Percentiles rank a stretch among this genome's conserved stretches.
Conservation (phyloP, 2,113 vertebrate genomes). For the Antigone vipio region DNA sequence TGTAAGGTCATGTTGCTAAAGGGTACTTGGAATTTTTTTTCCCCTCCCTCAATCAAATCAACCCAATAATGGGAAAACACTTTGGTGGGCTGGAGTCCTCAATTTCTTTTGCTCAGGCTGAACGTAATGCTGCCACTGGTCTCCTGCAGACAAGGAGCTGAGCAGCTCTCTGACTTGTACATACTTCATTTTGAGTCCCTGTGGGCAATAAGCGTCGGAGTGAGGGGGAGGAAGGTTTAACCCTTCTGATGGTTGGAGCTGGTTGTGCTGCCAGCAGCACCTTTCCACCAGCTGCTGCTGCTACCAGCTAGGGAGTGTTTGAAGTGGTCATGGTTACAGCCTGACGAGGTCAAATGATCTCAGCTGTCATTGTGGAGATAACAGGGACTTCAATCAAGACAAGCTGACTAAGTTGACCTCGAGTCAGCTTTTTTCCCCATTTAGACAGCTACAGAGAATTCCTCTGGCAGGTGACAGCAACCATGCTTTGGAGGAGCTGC, state of each 20-base stretch:
- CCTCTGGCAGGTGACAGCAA: neutral
- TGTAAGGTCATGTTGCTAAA: neutral
- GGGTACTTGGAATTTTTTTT: neutral
- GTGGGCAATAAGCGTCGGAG: neutral
- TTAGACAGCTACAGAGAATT: neutral
- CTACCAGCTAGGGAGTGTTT: neutral
- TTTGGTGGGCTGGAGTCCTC: neutral
- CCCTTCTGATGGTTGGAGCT: neutral
- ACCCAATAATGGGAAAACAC: neutral
- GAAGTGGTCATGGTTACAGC: neutral
- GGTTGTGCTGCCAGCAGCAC: neutral
- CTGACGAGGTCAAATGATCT: neutral
- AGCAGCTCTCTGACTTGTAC: neutral
- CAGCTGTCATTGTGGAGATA: neutral
- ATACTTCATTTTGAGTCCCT: neutral
- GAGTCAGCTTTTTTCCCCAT: neutral
- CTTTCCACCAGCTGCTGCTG: neutral
- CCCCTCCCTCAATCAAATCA: neutral
- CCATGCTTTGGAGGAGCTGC: neutral
- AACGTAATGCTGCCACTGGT: neutral
- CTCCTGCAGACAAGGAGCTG: neutral
- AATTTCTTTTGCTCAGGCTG: neutral
- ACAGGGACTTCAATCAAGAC: neutral
- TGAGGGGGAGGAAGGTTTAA: neutral
- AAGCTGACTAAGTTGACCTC: neutral